Conservation (phyloP, 92 coral and sea anemone species). For the Chrysogorgia sp. region DNA sequence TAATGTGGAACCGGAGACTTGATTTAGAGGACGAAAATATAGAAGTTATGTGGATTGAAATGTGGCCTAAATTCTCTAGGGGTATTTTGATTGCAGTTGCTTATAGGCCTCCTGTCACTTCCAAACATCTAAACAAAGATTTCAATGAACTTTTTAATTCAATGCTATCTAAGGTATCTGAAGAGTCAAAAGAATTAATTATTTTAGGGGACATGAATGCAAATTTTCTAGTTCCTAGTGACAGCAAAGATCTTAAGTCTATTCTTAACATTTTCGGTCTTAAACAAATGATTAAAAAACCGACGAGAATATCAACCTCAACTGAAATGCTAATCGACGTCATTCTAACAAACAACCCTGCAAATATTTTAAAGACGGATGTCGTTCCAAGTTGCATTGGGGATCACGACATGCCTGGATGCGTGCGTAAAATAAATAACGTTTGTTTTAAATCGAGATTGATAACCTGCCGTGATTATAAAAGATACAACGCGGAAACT, state of each 20-base stretch:
- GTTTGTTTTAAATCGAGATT: background rate
- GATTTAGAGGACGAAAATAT: constrained; percentile 17
- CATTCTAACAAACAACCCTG: constrained; percentile 36
- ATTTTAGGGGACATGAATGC: constrained; percentile 40
- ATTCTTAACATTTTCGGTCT: constrained; percentile 19
- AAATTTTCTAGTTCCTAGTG: constrained; percentile 24
- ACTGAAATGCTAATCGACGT: constrained; percentile 24
- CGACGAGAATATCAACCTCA: constrained; percentile 15
- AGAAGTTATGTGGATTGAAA: background rate
- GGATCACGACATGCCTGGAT: constrained; percentile 22
- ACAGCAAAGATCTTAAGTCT: constrained; percentile 30
- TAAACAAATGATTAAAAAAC: constrained; percentile 26
- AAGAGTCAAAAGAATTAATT: constrained; percentile 25
- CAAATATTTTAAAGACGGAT: constrained; percentile 6
- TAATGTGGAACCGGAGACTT: constrained; percentile 22
- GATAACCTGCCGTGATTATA: constrained; percentile 23
- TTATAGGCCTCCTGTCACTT: constrained; percentile 20
- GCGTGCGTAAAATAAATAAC: constrained; percentile 13
- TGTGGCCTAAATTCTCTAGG: constrained; percentile 28
- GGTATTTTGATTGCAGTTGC: constrained; percentile 36
- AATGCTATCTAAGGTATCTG: constrained; percentile 19
- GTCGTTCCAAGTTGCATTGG: constrained; percentile 39
- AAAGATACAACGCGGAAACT: constrained; percentile 1
- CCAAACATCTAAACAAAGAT: constrained; percentile 21
- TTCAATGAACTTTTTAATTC: constrained; percentile 13